A percentile compares a stretch with the other conserved stretches of the same genome.
Conservation (phyloP, 2,797 vertebrate species). For the Philypnodon macrostomus region DNA sequence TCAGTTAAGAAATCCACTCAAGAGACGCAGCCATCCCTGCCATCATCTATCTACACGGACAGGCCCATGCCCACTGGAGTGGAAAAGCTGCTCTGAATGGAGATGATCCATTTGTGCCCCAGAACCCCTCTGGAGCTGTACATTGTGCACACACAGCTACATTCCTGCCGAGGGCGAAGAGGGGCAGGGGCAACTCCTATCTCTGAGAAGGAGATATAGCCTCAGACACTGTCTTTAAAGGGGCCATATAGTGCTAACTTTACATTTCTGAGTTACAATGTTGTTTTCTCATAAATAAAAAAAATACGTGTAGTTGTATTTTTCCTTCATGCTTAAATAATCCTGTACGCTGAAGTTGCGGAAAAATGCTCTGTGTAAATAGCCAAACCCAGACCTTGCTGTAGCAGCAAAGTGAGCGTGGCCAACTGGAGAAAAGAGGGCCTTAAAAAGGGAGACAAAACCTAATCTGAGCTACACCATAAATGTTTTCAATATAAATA, state of each 20-base stretch:
- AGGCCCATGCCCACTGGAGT: constrained; percentile 56
- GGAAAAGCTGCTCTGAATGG: constrained; percentile 70
- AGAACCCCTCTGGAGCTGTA: constrained; percentile 64
- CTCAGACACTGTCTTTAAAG: constrained; percentile 12
- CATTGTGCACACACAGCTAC: constrained; percentile 65
- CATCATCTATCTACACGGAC: constrained; percentile 55
- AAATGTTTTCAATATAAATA: no score
- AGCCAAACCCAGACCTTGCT: no score
- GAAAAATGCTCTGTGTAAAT: no score
- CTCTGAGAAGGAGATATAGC: constrained; percentile 49
- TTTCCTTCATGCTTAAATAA: no score
- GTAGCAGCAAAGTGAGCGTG: no score
- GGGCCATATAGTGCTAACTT: not conserved
- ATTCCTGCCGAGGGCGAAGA: constrained; percentile 65
- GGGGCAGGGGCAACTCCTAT: constrained; percentile 61
- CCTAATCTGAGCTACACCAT: no score
- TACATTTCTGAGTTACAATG: no score
- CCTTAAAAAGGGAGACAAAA: no score
- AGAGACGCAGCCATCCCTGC: constrained; percentile 54
- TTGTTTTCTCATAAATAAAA: no score
- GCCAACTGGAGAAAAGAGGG: no score
- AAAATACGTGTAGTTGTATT: no score
- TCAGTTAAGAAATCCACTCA: constrained; percentile 47
- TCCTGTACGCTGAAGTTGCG: no score
- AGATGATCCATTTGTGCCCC: constrained; percentile 55